phyloP scores from a whole-genome alignment of 1,140 invertebrate species.

The Habropoda laboriosa region DNA sequence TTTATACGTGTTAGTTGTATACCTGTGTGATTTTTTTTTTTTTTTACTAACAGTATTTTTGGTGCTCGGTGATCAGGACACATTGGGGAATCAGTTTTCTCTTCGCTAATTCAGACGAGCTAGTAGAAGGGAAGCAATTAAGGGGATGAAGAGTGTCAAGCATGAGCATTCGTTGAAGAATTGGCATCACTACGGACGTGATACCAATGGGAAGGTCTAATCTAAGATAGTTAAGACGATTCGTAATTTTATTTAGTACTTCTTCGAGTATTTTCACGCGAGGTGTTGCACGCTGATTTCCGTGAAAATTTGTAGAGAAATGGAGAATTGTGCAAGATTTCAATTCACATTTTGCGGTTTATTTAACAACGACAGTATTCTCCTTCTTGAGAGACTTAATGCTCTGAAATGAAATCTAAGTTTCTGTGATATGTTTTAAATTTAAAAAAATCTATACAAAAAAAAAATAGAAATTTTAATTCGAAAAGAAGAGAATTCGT shows the following conservation, averaged over 20 bases:
- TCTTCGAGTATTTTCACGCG: neutral
- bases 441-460: too few relatives aligned
- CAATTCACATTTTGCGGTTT: too few relatives aligned
- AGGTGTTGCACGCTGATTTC: neutral
- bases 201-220: neutral
- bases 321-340: too few relatives aligned
- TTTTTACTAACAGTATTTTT: neutral
- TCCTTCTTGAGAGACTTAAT: too few relatives aligned
- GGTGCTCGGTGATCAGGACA: neutral
- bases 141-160: neutral
- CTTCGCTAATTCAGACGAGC: constrained; percentile 10
- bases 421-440: too few relatives aligned
- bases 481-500: too few relatives aligned
- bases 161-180: constrained; percentile 10
- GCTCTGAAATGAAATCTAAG: too few relatives aligned
- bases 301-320: neutral
- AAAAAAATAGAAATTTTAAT: too few relatives aligned
- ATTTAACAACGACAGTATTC: too few relatives aligned
- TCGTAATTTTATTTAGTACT: neutral
- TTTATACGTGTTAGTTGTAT: neutral
- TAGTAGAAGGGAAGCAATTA: constrained; percentile 24
- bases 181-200: neutral
- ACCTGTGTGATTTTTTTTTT: too few relatives aligned
- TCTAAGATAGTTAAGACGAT: neutral
- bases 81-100: neutral